Conservation (phyloP, 2,888 invertebrate genomes). For the Leptopilina drosophilae region DNA sequence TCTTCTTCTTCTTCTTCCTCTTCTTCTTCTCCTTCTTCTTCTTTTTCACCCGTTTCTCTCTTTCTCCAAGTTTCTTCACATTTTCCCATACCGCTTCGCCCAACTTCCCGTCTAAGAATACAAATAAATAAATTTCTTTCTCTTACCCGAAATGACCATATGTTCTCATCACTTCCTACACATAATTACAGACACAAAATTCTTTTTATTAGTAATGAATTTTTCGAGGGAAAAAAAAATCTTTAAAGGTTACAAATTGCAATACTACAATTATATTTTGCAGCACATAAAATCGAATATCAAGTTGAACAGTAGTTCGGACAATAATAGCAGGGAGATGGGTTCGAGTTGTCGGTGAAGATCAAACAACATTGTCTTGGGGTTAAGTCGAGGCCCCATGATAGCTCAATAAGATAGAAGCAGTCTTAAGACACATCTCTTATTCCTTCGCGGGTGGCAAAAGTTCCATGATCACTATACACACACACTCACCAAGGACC, state of each 20-base stretch:
- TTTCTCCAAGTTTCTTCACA: constrained; percentile 38
- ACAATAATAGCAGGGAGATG: constrained; percentile 71
- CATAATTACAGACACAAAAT: no score
- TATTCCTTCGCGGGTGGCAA: constrained; percentile 61
- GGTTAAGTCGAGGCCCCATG: constrained; percentile 69
- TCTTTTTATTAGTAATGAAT: no score
- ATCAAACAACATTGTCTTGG: constrained; percentile 71
- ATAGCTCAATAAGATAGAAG: constrained; percentile 73
- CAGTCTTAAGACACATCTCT: constrained; percentile 65
- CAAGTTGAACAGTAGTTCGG: constrained; percentile 67
- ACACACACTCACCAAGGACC: background rate
- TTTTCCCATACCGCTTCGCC: background rate
- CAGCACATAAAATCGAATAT: constrained; percentile 56
- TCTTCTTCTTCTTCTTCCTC: background rate
- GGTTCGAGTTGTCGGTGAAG: constrained; percentile 73
- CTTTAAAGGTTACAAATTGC: no score
- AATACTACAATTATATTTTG: no score
- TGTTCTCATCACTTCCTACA: no score
- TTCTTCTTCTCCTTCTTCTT: constrained; percentile 46
- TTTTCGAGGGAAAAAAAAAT: no score
- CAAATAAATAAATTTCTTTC: no score
- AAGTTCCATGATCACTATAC: background rate
- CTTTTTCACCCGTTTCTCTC: constrained; percentile 1
- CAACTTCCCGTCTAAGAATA: no score
- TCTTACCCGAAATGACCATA: no score